A percentile compares a stretch with the other conserved stretches of the same genome.
phyloP scores from a whole-genome alignment of 2,797 vertebrate species.

The Thamnophis elegans region DNA sequence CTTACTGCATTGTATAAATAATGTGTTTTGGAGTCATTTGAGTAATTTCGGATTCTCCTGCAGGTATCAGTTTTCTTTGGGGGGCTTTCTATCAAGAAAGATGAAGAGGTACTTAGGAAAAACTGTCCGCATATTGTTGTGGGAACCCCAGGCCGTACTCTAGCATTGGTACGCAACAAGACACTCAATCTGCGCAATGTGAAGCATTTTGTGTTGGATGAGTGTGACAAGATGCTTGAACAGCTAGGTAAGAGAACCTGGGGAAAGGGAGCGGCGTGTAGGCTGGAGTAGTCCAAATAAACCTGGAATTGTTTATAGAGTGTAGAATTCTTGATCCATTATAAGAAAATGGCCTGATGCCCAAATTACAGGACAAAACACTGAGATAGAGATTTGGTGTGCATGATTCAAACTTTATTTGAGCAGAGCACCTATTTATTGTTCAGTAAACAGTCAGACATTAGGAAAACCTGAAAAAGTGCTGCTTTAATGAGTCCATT shows the following conservation, averaged over 20 bases:
- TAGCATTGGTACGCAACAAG: conserved; percentile 81
- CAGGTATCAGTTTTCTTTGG: conserved; percentile 84
- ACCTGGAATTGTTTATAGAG: not conserved
- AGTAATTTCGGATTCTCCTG: not conserved
- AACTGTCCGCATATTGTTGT: conserved; percentile 82
- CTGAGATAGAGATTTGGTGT: not conserved
- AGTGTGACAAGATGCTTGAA: conserved; percentile 86
- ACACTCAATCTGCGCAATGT: conserved; percentile 80
- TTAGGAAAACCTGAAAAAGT: not conserved
- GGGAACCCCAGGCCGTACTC: conserved; percentile 80
- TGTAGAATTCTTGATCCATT: not conserved
- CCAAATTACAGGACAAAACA: not conserved
- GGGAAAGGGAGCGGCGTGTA: conserved; percentile 36
- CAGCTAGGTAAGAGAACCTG: conserved; percentile 75
- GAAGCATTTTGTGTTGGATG: conserved; percentile 85
- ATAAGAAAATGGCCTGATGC: not conserved
- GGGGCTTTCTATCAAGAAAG: conserved; percentile 82
- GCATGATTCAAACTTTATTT: not conserved
- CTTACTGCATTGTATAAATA: not conserved
- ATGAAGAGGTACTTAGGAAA: conserved; percentile 82
- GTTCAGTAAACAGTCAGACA: not conserved
- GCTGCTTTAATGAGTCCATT: not conserved
- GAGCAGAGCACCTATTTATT: not conserved
- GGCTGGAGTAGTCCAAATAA: not conserved
- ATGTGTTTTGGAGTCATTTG: not conserved